Percentiles rank a stretch among this genome's conserved stretches.
Evolutionary conservation across 1,140 invertebrate species (phyloP).

Genomic region (Pseudomyrmex sp.): DNA sequence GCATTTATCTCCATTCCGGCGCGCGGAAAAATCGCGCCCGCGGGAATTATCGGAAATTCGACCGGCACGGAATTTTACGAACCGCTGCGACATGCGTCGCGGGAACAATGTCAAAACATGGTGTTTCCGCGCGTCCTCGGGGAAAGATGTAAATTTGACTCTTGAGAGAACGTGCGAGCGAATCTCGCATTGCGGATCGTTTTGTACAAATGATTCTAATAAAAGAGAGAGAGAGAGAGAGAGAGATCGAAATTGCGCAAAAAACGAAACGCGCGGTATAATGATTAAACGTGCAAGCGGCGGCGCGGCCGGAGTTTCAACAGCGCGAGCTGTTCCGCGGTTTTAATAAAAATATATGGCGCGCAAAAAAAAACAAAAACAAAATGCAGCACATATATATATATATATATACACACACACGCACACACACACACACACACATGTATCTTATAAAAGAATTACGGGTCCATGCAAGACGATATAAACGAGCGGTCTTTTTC

Average conservation of each 20-base stretch:
- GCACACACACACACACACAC: too few relatives aligned
- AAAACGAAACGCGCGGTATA: background rate
- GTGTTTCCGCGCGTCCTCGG: constrained; percentile 1
- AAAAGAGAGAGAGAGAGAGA: background rate
- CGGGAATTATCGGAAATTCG: constrained; percentile 22
- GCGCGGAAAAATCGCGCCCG: constrained; percentile 38
- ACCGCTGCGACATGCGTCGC: background rate
- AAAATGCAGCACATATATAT: too few relatives aligned
- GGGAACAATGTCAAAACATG: constrained; percentile 31
- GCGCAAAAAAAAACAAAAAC: too few relatives aligned
- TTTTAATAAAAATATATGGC: constrained; percentile 54
- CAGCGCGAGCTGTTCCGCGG: background rate
- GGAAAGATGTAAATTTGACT: constrained; percentile 41
- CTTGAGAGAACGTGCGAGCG: constrained; percentile 4
- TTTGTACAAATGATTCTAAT: constrained; percentile 33
- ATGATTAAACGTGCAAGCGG: background rate
- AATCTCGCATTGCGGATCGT: constrained; percentile 19
- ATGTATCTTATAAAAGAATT: constrained; percentile 17
- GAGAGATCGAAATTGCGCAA: constrained; percentile 13
- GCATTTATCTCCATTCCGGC: background rate
- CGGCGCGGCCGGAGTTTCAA: background rate
- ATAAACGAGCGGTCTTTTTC: constrained; percentile 28
- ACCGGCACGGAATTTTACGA: constrained; percentile 15
- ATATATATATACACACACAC: too few relatives aligned
- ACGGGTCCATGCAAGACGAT: constrained; percentile 17